Evolutionary conservation across 2,888 invertebrate species (phyloP), one percentile per base, ranked within the genome.

Genomic region (Sepiola atlantica): DNA sequence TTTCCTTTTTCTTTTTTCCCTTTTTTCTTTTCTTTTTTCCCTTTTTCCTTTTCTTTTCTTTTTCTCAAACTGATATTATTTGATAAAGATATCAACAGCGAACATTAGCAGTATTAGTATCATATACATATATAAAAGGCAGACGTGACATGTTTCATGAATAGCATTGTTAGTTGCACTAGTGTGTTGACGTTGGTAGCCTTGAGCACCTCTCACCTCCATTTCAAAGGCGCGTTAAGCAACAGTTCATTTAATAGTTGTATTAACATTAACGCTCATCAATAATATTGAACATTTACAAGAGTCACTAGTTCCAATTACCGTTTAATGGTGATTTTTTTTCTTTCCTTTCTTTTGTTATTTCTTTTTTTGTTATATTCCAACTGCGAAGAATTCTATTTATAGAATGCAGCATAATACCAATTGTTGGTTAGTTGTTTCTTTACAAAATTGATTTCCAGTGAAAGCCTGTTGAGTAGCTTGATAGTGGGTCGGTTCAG

Each of bases 381-480:
- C 77, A 77, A 77, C 77, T n/a, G 77, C n/a, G 77, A 77, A 77
- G 77, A 77, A 77, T 77, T 32, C 77, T 77, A 77, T 77, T 77
- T 77, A 77, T 77, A 77, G 77, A 77, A 77, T 18, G 16, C 77
- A 16, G n/a, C 77, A 77, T 77, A 77, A 77, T n/a, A n/a, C 77
- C n/a, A 32, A 77, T 77, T 77, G 77, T 77, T 77, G 77, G 77
- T 77, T n/a, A 77, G 77, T 77, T 77, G 77, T 77, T 77, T 77
- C 77, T 77, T 77, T 77, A 77, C n/a, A 77, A 77, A 77, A 77
- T 77, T 77, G 77, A 77, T 77, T 77, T 77, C 77, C n/a, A 77
- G 77, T 77, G 77, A 77, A 77, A 77, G 77, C 77, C n/a, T 77
- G 77, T 77, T 77, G 77, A 77, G 77, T 77, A 77, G 32, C 77